phyloP scores from a whole-genome alignment of 1,140 invertebrate genomes.

The Euura lappo region DNA sequence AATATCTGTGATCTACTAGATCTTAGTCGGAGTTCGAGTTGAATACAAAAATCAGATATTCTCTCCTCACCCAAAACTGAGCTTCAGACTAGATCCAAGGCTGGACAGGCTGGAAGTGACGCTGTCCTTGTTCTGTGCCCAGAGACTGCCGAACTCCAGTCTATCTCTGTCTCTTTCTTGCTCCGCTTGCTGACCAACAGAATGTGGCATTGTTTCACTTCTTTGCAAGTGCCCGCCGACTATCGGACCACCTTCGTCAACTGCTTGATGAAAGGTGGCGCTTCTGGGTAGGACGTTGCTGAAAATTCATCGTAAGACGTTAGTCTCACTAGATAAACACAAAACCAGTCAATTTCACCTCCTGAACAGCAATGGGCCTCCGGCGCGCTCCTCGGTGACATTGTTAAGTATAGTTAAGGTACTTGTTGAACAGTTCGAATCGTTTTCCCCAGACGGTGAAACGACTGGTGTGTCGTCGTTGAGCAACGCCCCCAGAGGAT shows the following conservation, averaged over 20 bases:
- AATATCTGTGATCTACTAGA: constrained; percentile 1
- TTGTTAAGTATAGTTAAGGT: constrained; percentile 57
- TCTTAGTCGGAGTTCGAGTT: not conserved
- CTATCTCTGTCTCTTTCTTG: constrained; percentile 56
- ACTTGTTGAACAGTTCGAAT: constrained; percentile 59
- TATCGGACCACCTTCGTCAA: constrained; percentile 46
- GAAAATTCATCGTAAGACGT: constrained; percentile 27
- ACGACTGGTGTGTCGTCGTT: constrained; percentile 61
- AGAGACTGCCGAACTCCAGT: constrained; percentile 53
- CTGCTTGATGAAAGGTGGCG: constrained; percentile 55
- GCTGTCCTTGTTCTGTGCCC: constrained; percentile 63
- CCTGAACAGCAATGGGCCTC: constrained; percentile 57
- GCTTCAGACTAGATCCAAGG: constrained; percentile 79
- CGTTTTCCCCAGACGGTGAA: constrained; percentile 58
- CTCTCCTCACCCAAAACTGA: constrained; percentile 79
- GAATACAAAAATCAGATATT: constrained; percentile 16
- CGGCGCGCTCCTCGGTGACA: constrained; percentile 50
- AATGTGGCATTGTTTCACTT: constrained; percentile 80
- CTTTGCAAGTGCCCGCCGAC: constrained; percentile 67
- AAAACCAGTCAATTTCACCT: constrained; percentile 36
- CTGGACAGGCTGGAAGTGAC: constrained; percentile 78
- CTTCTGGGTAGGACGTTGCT: constrained; percentile 53
- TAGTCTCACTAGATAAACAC: constrained; percentile 15
- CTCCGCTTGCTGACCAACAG: constrained; percentile 54
- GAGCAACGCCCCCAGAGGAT: constrained; percentile 84